phyloP scores from a whole-genome alignment of 1,140 invertebrate species.

The Leptinotarsa undecemlineata region DNA sequence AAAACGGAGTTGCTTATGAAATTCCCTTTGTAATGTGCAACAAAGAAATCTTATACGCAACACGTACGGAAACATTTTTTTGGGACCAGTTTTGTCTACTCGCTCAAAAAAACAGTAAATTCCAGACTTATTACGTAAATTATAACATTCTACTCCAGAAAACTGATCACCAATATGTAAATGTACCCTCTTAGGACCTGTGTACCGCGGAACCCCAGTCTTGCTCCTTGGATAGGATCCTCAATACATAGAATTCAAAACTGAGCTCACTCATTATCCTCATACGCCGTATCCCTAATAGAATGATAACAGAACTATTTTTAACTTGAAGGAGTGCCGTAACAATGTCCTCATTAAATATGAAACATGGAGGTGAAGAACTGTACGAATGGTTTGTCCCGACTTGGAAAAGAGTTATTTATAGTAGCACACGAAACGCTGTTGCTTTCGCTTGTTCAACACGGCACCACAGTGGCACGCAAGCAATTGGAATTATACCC shows the following conservation, averaged over 20 bases:
- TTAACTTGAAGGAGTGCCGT: not conserved
- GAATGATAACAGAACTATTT: slow-evolving; percentile 15
- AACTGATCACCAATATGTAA: no score
- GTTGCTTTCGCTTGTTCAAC: slow-evolving; percentile 18
- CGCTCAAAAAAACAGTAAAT: no score
- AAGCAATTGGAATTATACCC: not conserved
- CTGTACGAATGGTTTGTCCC: slow-evolving; percentile 13
- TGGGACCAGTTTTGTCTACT: no score
- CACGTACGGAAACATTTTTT: no score
- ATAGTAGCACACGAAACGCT: slow-evolving; percentile 10
- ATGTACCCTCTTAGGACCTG: no score
- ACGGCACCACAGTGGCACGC: slow-evolving; percentile 3
- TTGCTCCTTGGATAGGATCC: no score
- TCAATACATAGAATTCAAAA: not conserved
- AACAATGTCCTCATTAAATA: slow-evolving; percentile 12
- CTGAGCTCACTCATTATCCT: not conserved
- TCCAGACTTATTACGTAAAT: no score
- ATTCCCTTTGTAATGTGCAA: no score
- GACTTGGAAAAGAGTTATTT: slow-evolving; percentile 10
- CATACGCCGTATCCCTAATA: not conserved
- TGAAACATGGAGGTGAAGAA: slow-evolving; percentile 17
- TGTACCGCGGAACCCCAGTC: no score
- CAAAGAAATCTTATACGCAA: no score
- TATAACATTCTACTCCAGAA: no score
- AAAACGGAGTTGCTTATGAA: no score